A percentile compares a stretch with the other conserved stretches of the same genome.
phyloP scores from a whole-genome alignment of 2,888 invertebrate species.

The Clostera curtula region DNA sequence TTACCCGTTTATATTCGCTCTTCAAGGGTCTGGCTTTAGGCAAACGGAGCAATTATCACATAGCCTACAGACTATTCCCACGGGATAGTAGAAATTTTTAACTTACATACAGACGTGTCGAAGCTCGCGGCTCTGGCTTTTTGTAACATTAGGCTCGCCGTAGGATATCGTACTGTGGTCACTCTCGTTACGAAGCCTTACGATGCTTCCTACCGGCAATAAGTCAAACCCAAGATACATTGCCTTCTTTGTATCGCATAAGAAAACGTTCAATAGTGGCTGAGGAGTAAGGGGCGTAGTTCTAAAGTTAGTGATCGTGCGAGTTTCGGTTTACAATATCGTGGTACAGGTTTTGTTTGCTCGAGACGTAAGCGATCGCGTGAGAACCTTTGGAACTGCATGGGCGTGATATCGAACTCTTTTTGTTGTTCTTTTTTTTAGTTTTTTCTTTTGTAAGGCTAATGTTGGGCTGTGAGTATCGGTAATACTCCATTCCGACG shows the following conservation, averaged over 20 bases:
- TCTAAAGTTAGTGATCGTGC: slow-evolving; percentile 34
- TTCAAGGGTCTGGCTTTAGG: slow-evolving; percentile 55
- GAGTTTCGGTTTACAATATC: slow-evolving; percentile 46
- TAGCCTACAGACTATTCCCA: slow-evolving; percentile 62
- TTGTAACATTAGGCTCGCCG: slow-evolving; percentile 48
- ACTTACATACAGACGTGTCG: slow-evolving; percentile 38
- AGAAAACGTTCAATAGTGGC: slow-evolving; percentile 9
- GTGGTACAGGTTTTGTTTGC: slow-evolving; percentile 56
- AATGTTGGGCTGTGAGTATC: slow-evolving; percentile 52
- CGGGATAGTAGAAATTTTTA: slow-evolving; percentile 60
- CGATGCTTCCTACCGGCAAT: slow-evolving; percentile 33
- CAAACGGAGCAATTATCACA: slow-evolving; percentile 67
- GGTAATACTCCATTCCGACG: slow-evolving; percentile 47
- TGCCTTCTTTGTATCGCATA: slow-evolving; percentile 22
- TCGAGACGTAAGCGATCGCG: slow-evolving; percentile 53
- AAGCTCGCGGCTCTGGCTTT: slow-evolving; percentile 33
- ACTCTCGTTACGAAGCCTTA: slow-evolving; percentile 53
- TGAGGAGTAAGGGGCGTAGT: slow-evolving; percentile 29
- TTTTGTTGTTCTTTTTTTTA: slow-evolving; percentile 48
- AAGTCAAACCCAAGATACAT: slow-evolving; percentile 28
- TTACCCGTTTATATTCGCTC: slow-evolving; percentile 52
- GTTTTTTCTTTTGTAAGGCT: slow-evolving; percentile 47
- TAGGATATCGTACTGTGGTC: slow-evolving; percentile 38
- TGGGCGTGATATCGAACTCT: slow-evolving; percentile 69
- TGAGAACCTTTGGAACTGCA: slow-evolving; percentile 69